phyloP scores from a whole-genome alignment of 1,140 invertebrate species.

The Myzus persicae region DNA sequence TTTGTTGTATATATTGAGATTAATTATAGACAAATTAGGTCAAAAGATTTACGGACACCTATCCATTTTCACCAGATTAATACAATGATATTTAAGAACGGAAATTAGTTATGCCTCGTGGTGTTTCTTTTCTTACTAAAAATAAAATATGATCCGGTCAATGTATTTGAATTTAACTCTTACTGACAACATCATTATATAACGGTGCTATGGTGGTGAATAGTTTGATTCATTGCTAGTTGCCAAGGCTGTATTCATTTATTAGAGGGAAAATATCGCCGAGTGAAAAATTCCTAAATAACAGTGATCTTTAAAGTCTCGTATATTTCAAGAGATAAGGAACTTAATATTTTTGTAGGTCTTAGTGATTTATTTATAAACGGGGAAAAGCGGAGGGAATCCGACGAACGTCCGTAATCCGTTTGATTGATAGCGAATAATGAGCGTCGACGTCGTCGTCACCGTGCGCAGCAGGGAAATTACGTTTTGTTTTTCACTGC shows the following conservation, averaged over 20 bases:
- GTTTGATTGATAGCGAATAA: slow-evolving; percentile 53
- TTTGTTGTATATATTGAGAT: neutral
- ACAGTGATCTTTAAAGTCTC: slow-evolving; percentile 41
- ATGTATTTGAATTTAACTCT: neutral
- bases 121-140: neutral
- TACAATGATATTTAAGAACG: neutral
- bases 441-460: slow-evolving; percentile 20
- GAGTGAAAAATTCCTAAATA: slow-evolving; percentile 37
- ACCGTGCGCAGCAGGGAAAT: neutral
- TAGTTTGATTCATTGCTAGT: neutral
- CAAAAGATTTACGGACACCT: neutral
- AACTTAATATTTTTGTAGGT: slow-evolving; percentile 42
- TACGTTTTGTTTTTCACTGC: slow-evolving; percentile 36
- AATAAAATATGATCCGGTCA: neutral
- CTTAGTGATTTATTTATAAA: slow-evolving; percentile 51
- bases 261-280: neutral
- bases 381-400: neutral
- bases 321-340: slow-evolving; percentile 18
- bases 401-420: neutral
- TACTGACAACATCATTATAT: slow-evolving; percentile 24
- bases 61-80: neutral
- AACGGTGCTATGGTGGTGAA: neutral
- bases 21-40: neutral
- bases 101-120: neutral
- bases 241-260: slow-evolving; percentile 17